Evolutionary conservation across 2,888 invertebrate species (phyloP), one percentile per base, ranked within the genome.

Genomic region (Drosophila antonietae): DNA sequence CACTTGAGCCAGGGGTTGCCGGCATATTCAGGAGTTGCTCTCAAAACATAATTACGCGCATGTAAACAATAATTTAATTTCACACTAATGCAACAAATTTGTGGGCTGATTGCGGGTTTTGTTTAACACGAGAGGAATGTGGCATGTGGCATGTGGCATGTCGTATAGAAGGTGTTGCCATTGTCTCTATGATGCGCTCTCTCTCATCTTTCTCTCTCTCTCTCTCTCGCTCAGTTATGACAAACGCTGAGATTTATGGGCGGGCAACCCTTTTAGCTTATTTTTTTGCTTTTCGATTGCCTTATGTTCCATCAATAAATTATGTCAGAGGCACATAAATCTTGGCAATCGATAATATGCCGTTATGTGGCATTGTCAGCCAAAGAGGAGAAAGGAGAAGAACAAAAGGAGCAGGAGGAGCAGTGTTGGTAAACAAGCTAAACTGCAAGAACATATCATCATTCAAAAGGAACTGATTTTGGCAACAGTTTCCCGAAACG

Each of bases 21-120:
- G 6, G 23, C 23, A 0, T 3, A 39, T 12, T 6, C n/a, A 28
- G 10, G 55, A 28, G 55, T 5, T 23, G 65, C 78, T 80, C 85
- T 83, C 83, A 81, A 87, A 84, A 90, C 90, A 87, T 90, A 90
- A 90, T 90, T 91, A 90, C 89, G 88, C 78, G 88, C 90, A 87
- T 84, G 91, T 91, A 91, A 91, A 91, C 91, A 91, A 90, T 91
- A 91, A 91, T 91, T 91, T 91, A 91, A 91, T 91, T 91, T 91
- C 81, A 75, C 83, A 88, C 86, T 89, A 91, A 91, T 86, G 90
- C 88, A 87, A 88, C 90, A 90, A 92, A 91, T 92, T 91, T 92
- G 91, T 91, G 92, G 92, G 90, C 91, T 92, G 90, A 91, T 92
- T 91, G 85, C 88, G 89, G 88, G 83, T 76, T 78, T 73, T 85